Percentiles rank a stretch among this genome's conserved stretches.
phyloP scores from a whole-genome alignment of 2,113 vertebrate species.

The Oreotrochilus melanogaster region DNA sequence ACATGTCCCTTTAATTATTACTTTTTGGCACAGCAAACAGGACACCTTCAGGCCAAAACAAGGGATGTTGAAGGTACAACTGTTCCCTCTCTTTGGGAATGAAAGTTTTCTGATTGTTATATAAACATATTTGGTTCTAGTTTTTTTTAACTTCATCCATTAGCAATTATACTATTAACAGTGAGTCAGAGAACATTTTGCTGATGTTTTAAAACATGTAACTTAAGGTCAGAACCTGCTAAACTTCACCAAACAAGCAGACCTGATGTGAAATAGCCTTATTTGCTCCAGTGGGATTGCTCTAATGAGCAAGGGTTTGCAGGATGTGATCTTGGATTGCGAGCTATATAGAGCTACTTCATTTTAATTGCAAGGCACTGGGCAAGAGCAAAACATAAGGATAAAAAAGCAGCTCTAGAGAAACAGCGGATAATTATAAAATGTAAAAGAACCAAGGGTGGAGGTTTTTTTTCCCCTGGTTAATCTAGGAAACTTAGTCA shows the following conservation, averaged over 20 bases:
- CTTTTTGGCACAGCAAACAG: neutral
- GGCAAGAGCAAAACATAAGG: neutral
- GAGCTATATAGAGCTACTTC: neutral
- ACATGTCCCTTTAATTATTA: constrained; percentile 19
- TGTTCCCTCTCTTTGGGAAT: constrained; percentile 7
- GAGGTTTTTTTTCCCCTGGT: constrained; percentile 4
- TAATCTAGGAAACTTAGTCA: constrained; percentile 14
- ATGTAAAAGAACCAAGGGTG: constrained; percentile 30
- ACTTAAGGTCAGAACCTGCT: constrained; percentile 4
- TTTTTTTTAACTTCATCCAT: neutral
- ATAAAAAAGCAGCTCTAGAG: constrained; percentile 21
- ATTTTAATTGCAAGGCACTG: constrained; percentile 48
- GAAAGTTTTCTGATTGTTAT: constrained; percentile 29
- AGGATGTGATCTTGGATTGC: neutral
- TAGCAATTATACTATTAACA: neutral
- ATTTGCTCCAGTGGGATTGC: neutral
- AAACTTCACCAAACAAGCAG: neutral
- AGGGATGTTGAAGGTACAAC: constrained; percentile 14
- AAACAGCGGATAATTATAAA: constrained; percentile 50
- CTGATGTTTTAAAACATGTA: neutral
- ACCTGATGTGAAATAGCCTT: neutral
- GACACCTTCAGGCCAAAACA: constrained; percentile 42
- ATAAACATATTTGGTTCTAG: constrained; percentile 13
- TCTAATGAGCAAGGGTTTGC: constrained; percentile 29
- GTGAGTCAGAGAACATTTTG: constrained; percentile 31